Conservation (phyloP, 2,797 vertebrate genomes). For the Propithecus deckenii region DNA sequence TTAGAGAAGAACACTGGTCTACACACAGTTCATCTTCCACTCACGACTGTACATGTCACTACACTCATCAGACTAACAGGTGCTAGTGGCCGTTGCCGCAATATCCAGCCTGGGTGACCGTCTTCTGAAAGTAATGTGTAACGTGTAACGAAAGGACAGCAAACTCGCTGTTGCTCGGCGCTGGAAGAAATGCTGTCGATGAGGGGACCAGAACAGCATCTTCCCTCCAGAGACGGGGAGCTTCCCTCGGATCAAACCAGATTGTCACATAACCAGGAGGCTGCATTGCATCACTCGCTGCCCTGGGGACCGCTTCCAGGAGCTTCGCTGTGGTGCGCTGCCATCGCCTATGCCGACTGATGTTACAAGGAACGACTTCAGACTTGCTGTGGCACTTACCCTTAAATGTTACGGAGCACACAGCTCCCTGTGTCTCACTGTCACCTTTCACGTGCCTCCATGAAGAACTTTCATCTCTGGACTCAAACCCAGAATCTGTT, state of each 20-base stretch:
- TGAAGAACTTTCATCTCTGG: neutral
- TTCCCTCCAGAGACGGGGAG: neutral
- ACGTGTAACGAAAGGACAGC: neutral
- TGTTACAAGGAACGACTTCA: neutral
- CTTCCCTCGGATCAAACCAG: neutral
- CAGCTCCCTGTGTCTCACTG: fast-evolving
- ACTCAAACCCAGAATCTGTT: neutral
- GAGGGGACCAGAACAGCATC: neutral
- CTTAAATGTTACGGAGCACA: neutral
- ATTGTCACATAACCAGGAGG: fast-evolving
- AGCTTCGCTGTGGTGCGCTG: neutral
- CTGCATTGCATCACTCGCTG: neutral
- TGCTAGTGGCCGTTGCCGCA: neutral
- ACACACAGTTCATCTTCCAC: fast-evolving
- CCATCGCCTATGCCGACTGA: neutral
- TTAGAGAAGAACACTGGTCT: neutral
- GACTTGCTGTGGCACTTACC: too few species aligned
- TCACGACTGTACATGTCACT: neutral
- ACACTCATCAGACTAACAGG: neutral
- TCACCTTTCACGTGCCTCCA: neutral
- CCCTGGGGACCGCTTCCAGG: neutral
- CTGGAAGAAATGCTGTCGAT: neutral
- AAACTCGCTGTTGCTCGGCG: neutral
- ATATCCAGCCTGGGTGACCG: neutral
- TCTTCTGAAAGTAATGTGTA: neutral